Percentiles rank a stretch among this genome's conserved stretches.
Conservation (phyloP, 2,888 invertebrate genomes). For the Unio delphinus region DNA sequence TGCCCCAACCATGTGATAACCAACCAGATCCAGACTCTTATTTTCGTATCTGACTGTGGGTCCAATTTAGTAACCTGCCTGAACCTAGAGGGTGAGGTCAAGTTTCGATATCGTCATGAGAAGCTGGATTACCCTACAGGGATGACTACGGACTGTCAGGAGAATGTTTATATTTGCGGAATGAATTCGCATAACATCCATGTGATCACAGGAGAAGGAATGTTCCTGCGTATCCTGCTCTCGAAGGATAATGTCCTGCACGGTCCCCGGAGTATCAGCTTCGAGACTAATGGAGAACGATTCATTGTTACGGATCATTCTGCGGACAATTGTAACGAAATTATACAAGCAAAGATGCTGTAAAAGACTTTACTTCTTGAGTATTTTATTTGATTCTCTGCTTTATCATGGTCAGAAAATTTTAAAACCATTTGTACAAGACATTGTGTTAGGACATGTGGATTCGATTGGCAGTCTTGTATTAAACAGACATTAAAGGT, state of each 20-base stretch:
- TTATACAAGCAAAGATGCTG: slow-evolving; percentile 16
- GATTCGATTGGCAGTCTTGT: no score
- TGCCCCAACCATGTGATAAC: slow-evolving; percentile 31
- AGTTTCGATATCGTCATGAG: slow-evolving; percentile 27
- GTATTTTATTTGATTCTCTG: no score
- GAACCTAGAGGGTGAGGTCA: slow-evolving; percentile 14
- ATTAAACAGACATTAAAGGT: no score
- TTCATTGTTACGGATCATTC: slow-evolving; percentile 20
- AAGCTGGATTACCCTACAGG: slow-evolving; percentile 23
- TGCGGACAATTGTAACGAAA: slow-evolving; percentile 19
- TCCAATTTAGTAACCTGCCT: slow-evolving; percentile 16
- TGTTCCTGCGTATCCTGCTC: slow-evolving; percentile 22
- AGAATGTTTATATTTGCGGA: slow-evolving; percentile 30
- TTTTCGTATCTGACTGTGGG: slow-evolving; percentile 24
- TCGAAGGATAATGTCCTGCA: slow-evolving; percentile 9
- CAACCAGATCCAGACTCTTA: slow-evolving; percentile 10
- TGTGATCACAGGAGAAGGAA: slow-evolving; percentile 20
- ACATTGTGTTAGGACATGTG: no score
- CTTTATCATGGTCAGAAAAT: no score
- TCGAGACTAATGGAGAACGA: slow-evolving; percentile 21
- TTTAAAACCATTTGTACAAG: no score
- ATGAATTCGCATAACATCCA: slow-evolving; percentile 35
- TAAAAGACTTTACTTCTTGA: no score
- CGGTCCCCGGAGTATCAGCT: slow-evolving; percentile 25
- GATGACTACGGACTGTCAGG: slow-evolving; percentile 23